These are phyloP conservation scores for Microctonus hyperodae DNA, from an alignment of 2,888 invertebrate genomes.

Conservation along the genomic window DNA sequence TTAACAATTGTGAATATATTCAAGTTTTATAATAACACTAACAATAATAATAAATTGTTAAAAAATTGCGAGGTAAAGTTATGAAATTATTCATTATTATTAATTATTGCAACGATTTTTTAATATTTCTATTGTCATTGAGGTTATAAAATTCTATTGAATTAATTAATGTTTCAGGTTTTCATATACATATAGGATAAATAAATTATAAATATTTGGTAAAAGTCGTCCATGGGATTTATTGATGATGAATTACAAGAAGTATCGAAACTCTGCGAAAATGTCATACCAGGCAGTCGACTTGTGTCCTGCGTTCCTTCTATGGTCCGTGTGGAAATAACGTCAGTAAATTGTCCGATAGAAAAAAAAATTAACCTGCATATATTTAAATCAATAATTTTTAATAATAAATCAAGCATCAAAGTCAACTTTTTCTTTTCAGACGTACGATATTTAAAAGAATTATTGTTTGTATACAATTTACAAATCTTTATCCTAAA, in stretches of 20 bases:
- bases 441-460: slow-evolving; percentile 71
- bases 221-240: slow-evolving; percentile 66
- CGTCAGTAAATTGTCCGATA: slow-evolving; percentile 54
- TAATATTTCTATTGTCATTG: no score
- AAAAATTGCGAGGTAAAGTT: no score
- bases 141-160: no score
- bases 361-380: background rate
- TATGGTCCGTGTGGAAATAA: slow-evolving; percentile 74
- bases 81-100: no score
- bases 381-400: no score
- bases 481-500: slow-evolving; percentile 71
- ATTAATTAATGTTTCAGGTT: no score
- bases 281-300: slow-evolving; percentile 69
- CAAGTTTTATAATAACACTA: no score
- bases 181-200: background rate
- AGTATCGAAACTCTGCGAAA: slow-evolving; percentile 70
- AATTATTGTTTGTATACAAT: slow-evolving; percentile 72
- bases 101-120: no score
- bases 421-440: no score
- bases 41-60: no score
- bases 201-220: background rate
- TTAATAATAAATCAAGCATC: no score
- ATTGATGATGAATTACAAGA: slow-evolving; percentile 73
- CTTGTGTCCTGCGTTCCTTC: slow-evolving; percentile 72
- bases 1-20: no score